Evolutionary conservation across 2,888 invertebrate species (phyloP), one percentile per base, ranked within the genome.

Genomic region (Calameuta idolon): DNA sequence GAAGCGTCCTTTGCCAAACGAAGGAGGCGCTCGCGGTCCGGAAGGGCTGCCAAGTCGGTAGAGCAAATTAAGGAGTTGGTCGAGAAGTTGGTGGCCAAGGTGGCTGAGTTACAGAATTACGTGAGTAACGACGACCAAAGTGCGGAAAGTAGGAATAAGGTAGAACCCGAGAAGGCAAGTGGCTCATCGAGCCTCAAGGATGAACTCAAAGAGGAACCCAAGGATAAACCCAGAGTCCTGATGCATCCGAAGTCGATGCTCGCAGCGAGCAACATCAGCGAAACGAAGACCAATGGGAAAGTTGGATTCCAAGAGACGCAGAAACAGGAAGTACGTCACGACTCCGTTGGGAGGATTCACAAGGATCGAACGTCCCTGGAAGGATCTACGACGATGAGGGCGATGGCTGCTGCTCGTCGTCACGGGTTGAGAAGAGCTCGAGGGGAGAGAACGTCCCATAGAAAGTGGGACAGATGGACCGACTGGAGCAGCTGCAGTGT

Each of bases 401-500:
- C n/a, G 15, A 31, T 33, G 40, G 74, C 11, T 15, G 74, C 74
- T n/a, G 34, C 74, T 23, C 31, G 35, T 12, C n/a, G 71, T n/a
- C 71, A 12, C 71, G 40, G 40, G 0, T 74, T 0, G 15, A 5
- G 23, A 23, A 80, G 77, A 33, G 68, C 15, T 33, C 76, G 79
- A 77, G 37, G 69, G 11, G 81, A 81, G 69, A 74, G 78, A 23
- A 84, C 78, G 75, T 80, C 79, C 11, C 79, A 79, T 23, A 82
- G 81, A 33, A 89, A 89, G 78, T 93, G 93, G 93, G 91, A 90
- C 40, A 87, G 89, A 69, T 95, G 95, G 95, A 93, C 93, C 5
- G 87, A 92, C 30, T 95, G 94, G 94, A 93, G 94, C n/a, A 90
- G 93, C n/a, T 95, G 95, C 87, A 93, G 93, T 79, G 94, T 94